Percentiles rank a stretch among this genome's conserved stretches.
phyloP scores from a whole-genome alignment of 2,797 vertebrate genomes.

The Enteromius radiatus region DNA sequence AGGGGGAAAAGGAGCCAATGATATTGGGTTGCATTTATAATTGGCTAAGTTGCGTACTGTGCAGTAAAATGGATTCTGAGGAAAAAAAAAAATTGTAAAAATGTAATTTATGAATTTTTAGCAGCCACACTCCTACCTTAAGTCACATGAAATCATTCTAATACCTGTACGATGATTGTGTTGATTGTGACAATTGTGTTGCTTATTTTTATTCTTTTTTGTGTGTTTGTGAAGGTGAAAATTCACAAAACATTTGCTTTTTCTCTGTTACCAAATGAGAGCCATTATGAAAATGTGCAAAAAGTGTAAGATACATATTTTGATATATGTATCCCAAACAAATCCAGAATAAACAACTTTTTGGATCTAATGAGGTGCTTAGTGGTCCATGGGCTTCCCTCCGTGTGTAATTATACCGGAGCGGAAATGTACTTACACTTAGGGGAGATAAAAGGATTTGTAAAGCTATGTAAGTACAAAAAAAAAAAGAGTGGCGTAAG shows the following conservation, averaged over 20 bases:
- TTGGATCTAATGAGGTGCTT: constrained; percentile 63
- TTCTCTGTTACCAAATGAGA: background rate
- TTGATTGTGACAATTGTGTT: background rate
- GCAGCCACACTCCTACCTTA: background rate
- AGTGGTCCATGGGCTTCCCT: constrained; percentile 61
- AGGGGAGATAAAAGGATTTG: constrained; percentile 81
- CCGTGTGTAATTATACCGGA: constrained; percentile 71
- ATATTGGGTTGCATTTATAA: background rate
- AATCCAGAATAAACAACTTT: constrained; percentile 50
- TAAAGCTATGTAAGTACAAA: constrained; percentile 82
- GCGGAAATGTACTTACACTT: constrained; percentile 78
- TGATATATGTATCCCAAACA: constrained; percentile 25
- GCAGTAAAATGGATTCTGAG: background rate
- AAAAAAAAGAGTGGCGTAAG: constrained; percentile 70
- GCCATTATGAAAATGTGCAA: background rate
- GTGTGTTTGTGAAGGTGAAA: background rate
- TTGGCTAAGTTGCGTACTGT: background rate
- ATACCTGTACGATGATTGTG: background rate
- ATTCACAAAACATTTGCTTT: accelerated
- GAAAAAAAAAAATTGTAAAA: too few relatives aligned
- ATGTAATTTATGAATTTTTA: background rate
- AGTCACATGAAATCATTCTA: background rate
- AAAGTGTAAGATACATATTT: background rate
- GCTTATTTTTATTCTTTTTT: too few relatives aligned
- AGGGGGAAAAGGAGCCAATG: background rate